phyloP scores from a whole-genome alignment of 2,888 invertebrate species.

The Oxystoma pomonae region DNA sequence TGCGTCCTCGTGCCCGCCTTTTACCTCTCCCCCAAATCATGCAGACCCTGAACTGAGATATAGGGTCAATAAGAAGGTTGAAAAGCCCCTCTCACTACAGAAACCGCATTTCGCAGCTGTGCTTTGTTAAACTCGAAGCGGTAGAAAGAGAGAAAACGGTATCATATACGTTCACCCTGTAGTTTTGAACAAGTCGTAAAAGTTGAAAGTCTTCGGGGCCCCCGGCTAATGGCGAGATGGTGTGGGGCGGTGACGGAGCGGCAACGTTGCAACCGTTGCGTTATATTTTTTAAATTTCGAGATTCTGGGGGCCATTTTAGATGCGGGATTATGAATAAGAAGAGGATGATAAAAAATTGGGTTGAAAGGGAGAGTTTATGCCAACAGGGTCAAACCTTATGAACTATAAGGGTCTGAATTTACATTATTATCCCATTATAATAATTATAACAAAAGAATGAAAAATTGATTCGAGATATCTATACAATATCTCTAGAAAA shows the following conservation, averaged over 20 bases:
- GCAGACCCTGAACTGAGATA: constrained; percentile 19
- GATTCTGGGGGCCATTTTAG: not conserved
- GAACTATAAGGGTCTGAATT: no score
- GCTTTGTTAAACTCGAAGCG: not conserved
- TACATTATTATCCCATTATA: no score
- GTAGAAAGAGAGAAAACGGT: not conserved
- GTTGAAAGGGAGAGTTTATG: not conserved
- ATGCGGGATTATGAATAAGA: not conserved
- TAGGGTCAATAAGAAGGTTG: constrained; percentile 47
- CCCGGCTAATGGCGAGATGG: no score
- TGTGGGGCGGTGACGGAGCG: not conserved
- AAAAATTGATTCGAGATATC: no score
- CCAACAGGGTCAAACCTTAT: no score
- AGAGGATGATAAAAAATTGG: not conserved
- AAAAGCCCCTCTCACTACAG: constrained; percentile 14
- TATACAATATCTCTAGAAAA: no score
- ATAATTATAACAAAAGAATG: no score
- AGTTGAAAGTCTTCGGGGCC: not conserved
- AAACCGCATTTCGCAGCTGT: not conserved
- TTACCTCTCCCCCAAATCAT: constrained; percentile 8
- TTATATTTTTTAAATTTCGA: not conserved
- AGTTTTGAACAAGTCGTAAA: not conserved
- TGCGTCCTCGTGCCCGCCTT: constrained; percentile 13
- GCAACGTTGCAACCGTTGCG: not conserved
- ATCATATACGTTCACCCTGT: not conserved